Evolutionary conservation across 1,140 invertebrate genomes (phyloP), one percentile per base, ranked within the genome.

Genomic region (Aphelenchoides fujianensis): DNA sequence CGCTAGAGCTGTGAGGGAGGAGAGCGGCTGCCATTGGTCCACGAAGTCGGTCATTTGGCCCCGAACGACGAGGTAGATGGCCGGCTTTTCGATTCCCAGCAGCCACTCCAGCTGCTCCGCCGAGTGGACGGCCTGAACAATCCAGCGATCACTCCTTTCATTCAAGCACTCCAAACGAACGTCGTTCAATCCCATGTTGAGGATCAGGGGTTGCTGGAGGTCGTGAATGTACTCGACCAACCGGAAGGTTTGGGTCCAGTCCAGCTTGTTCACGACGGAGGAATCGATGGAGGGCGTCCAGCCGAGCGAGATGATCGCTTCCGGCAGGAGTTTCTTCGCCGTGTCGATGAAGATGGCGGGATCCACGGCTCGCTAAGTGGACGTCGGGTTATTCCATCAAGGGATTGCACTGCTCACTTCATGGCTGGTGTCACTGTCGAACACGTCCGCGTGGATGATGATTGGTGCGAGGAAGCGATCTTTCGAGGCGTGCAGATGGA

Each of bases 21-120:
- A 7, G 5, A 78, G 30, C 31, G 68, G 68, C 27, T 37, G n/a
- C 37, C 64, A 76, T 1, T 37, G 72, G 53, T 79, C 78, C 32
- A 81, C 78, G 62, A 78, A 77, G 48, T 81, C 76, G n/a, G 63
- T 68, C 7, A 76, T 57, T 31, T 78, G 77, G 12, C 78, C 78
- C 35, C 66, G 59, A 0, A 78, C 37, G 28, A 78, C 41, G 28
- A 78, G 36, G 36, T 77, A 78, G 52, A 78, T 77, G 28, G 36
- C 31, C 2, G 78, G 78, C 3, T n/a, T 30, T 7, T 76, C 32
- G 2, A 77, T 32, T 12, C 78, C 76, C 12, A 78, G 62, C 2
- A 78, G 62, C 76, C 76, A 78, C 62, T 78, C 76, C 31, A 78
- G 35, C 31, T 74, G 73, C 2, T 68, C 57, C 23, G 64, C 7